Evolutionary conservation across 2,888 invertebrate species (phyloP).

Genomic region (Drosophila lacicola): DNA sequence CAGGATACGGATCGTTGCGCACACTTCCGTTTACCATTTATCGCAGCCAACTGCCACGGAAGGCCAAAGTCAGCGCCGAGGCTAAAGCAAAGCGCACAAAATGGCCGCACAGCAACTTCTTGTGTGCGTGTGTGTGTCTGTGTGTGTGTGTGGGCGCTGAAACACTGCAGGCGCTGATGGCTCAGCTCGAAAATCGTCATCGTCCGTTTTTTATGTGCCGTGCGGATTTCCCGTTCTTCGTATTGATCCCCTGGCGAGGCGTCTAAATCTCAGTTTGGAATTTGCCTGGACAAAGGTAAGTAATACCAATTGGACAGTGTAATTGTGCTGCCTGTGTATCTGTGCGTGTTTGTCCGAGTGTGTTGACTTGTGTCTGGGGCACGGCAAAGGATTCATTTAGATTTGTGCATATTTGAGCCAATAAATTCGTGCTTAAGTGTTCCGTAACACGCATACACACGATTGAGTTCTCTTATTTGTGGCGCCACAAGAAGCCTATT

Average conservation of each 20-base stretch:
- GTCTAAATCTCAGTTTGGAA: conserved; percentile 43
- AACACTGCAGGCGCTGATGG: conserved; percentile 50
- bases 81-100: conserved; percentile 27
- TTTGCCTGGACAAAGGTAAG: conserved; percentile 55
- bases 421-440: conserved; percentile 28
- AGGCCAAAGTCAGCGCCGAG: conserved; percentile 32
- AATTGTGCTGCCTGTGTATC: neutral
- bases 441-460: conserved; percentile 49
- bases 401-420: conserved; percentile 56
- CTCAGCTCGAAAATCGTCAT: conserved; percentile 52
- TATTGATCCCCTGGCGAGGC: conserved; percentile 33
- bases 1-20: conserved; percentile 61
- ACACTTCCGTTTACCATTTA: conserved; percentile 64
- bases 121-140: neutral
- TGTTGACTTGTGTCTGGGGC: conserved; percentile 28
- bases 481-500: conserved; percentile 1
- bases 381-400: conserved; percentile 37
- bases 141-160: conserved; percentile 29
- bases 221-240: conserved; percentile 9
- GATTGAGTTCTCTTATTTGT: conserved; percentile 45
- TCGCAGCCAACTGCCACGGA: conserved; percentile 43
- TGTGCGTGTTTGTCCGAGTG: conserved; percentile 6
- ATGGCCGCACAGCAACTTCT: neutral
- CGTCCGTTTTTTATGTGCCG: conserved; percentile 29
- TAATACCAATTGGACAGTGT: conserved; percentile 33